Conservation (phyloP, 2,113 vertebrate species). For the Mirza zaza region DNA sequence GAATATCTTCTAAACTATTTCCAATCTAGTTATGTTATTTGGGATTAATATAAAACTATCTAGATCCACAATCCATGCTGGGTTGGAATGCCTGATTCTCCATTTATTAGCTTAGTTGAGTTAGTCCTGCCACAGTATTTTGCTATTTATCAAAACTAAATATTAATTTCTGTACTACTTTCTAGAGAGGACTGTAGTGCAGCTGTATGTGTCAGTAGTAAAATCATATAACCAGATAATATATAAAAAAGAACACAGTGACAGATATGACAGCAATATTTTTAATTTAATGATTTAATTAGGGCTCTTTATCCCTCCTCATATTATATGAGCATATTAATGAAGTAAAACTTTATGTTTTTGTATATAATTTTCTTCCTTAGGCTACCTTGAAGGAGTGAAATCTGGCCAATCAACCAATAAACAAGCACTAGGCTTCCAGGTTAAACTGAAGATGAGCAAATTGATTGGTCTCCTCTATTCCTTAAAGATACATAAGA, state of each 20-base stretch:
- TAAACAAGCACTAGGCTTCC: background rate
- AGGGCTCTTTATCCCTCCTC: background rate
- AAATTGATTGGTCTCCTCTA: background rate
- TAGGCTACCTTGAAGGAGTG: background rate
- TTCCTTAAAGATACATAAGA: background rate
- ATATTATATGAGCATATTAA: background rate
- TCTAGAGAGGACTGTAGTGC: rapidly evolving
- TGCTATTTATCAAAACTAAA: background rate
- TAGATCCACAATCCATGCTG: background rate
- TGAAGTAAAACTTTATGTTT: background rate
- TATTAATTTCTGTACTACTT: background rate
- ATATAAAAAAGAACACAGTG: background rate
- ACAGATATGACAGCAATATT: background rate
- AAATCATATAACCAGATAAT: background rate
- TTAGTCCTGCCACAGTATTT: background rate
- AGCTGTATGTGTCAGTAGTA: background rate
- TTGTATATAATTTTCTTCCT: background rate
- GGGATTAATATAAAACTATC: background rate
- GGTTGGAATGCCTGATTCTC: background rate
- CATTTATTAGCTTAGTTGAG: background rate
- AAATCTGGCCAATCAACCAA: background rate
- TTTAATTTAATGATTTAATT: background rate
- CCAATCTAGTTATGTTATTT: background rate
- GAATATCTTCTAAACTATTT: background rate
- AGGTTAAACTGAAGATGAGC: background rate